Percentiles rank a stretch among this genome's conserved stretches.
Conservation (phyloP, 2,113 vertebrate species). For the Saiga tatarica region DNA sequence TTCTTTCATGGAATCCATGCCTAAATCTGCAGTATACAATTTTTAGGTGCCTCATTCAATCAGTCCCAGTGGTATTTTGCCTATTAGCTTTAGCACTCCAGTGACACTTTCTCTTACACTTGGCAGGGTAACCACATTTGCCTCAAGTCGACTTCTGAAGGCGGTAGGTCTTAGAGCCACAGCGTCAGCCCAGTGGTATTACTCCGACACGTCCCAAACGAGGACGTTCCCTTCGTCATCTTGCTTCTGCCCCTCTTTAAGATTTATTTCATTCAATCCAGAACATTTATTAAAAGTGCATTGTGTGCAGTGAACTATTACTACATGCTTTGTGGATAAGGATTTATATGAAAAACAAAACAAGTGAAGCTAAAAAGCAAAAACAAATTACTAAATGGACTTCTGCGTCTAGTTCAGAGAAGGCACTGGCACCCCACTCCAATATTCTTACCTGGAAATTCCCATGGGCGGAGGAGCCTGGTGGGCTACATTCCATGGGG, state of each 20-base stretch:
- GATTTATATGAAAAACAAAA: background rate
- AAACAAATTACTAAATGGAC: background rate
- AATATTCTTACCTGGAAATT: no score
- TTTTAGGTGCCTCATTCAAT: background rate
- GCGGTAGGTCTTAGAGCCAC: background rate
- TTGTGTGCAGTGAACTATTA: background rate
- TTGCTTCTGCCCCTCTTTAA: background rate
- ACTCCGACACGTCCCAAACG: rapidly evolving
- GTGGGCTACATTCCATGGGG: no score
- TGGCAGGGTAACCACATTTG: background rate
- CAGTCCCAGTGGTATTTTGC: background rate
- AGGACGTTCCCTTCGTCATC: background rate
- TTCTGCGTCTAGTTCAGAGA: background rate
- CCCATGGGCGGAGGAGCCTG: no score
- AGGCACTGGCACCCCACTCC: no score
- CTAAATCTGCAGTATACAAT: background rate
- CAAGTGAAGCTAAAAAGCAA: background rate
- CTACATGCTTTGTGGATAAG: background rate
- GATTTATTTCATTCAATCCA: background rate
- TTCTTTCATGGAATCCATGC: background rate
- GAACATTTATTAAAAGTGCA: background rate
- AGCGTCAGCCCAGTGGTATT: background rate
- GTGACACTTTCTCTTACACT: background rate
- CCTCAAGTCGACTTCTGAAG: background rate
- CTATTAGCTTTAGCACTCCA: background rate